Evolutionary conservation across 2,113 vertebrate species (phyloP).

Genomic region (human (Homo sapiens)): GRCh38 chr14:81150001-81150500

Average conservation of each 20-base stretch:
- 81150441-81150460: neutral
- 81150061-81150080: no score
- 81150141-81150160: no score
- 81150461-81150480: neutral
- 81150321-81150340: neutral
- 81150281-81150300: neutral
- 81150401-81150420: neutral
- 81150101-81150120: no score
- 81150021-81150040: no score
- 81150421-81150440: conserved; percentile 7
- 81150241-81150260: neutral
- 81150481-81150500: neutral
- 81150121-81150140: no score
- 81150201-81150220: no score
- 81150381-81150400: neutral
- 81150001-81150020: no score
- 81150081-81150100: no score
- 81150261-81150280: neutral
- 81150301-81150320: neutral
- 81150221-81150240: neutral
- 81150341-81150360: neutral
- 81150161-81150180: no score
- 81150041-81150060: no score
- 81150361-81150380: neutral
- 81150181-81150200: no score